Base-by-base conservation (phyloP, 1,140 invertebrate species). In the Eubasilissa regina region DNA sequence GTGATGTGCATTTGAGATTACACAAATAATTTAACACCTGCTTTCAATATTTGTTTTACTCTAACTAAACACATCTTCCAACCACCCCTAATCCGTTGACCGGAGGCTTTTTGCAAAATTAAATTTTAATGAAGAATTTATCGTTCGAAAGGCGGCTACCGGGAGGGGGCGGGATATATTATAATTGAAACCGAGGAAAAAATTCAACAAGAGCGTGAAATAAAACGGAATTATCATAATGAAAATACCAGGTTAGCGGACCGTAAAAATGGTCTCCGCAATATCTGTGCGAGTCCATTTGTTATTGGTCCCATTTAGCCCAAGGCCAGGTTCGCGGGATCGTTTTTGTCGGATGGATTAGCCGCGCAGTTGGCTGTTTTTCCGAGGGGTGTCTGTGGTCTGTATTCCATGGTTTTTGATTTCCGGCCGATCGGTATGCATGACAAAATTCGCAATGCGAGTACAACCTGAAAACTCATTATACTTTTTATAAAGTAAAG, bases 191-290 rank as follows among this genome's bases (percentile, higher is more conserved):
- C 25, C 56, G 56, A 19, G 25, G 25, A 45, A 75, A 60, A 75
- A 75, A 62, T 68, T 77, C 75, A 77, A 77, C 68, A 45, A 43
- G 55, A 77, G 55, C 75, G 62, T 77, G 62, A 66, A 77, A 70
- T 77, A 77, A 77, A 77, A 77, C n/a, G 62, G 44, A 48, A 77
- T 21, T 68, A 77, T 56, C 60, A 56, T 56, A 77, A 77, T 70
- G 75, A 68, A 66, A 77, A 62, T 62, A 53, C 62, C 75, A 70
- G 47, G 58, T 19, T 25, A 66, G 62, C 48, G 43, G 56, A 44
- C 62, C 47, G 75, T 19, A 48, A 74, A 21, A 51, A 73, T 55
- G 19, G 68, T 25, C 19, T 11, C 47, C 51, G 21, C 48, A 53
- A 45, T 68, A 45, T 47, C 48, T 15, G 11, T 12, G 11, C 48